phyloP scores from a whole-genome alignment of 2,888 invertebrate genomes.

The Pseudococcus viburni region DNA sequence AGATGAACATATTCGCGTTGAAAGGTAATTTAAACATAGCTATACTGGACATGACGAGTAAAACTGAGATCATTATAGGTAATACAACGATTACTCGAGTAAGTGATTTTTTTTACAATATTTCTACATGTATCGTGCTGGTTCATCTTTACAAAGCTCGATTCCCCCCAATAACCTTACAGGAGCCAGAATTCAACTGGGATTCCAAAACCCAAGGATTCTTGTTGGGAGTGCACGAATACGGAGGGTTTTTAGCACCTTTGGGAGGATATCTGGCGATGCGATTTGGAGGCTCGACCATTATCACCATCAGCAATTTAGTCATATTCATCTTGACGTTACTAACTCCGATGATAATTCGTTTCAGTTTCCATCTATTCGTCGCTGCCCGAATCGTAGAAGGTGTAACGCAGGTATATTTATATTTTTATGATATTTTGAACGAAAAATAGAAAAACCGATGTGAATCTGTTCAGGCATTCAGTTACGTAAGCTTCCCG shows the following conservation, averaged over 20 bases:
- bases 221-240: slow-evolving; percentile 89
- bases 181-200: slow-evolving; percentile 86
- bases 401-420: slow-evolving; percentile 14
- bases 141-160: too few species aligned
- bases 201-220: slow-evolving; percentile 83
- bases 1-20: neutral
- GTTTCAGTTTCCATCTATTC: neutral
- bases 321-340: slow-evolving; percentile 85
- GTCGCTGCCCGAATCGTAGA: neutral
- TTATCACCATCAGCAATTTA: slow-evolving; percentile 85
- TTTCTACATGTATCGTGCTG: too few species aligned
- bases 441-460: too few species aligned
- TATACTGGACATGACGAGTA: neutral
- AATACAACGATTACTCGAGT: neutral
- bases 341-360: slow-evolving; percentile 78
- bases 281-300: slow-evolving; percentile 84
- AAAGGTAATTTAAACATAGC: neutral
- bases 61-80: neutral
- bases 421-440: too few species aligned
- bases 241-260: slow-evolving; percentile 89
- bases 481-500: neutral
- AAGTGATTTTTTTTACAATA: neutral
- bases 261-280: slow-evolving; percentile 88
- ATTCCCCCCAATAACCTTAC: slow-evolving; percentile 67
- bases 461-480: neutral